Percentiles rank a stretch among this genome's conserved stretches.
phyloP scores from a whole-genome alignment of 2,888 invertebrate genomes.

The Plemyria rubiginata region DNA sequence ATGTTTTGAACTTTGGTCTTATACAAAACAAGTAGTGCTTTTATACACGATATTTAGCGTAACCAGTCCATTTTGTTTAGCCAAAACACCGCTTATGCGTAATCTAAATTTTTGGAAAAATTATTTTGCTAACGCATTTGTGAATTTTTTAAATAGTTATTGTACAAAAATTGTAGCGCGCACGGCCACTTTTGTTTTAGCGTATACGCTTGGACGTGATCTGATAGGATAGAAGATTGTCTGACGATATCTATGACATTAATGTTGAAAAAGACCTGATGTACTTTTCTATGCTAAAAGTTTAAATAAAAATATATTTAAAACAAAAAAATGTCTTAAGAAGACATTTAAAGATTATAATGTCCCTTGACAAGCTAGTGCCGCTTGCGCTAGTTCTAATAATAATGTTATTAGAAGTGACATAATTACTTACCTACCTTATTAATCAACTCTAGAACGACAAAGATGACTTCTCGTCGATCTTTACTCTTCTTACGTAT shows the following conservation, averaged over 20 bases:
- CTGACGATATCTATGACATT: slow-evolving; percentile 50
- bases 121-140: slow-evolving; percentile 81
- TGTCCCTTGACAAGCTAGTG: slow-evolving; percentile 61
- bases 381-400: slow-evolving; percentile 59
- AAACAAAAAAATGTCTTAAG: slow-evolving; percentile 66
- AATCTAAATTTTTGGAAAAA: slow-evolving; percentile 66
- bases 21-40: slow-evolving; percentile 82
- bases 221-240: slow-evolving; percentile 39
- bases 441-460: slow-evolving; percentile 60
- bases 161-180: slow-evolving; percentile 64
- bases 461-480: slow-evolving; percentile 62
- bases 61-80: slow-evolving; percentile 84
- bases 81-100: slow-evolving; percentile 79
- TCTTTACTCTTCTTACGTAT: slow-evolving; percentile 33
- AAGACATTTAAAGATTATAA: slow-evolving; percentile 63
- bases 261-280: slow-evolving; percentile 52
- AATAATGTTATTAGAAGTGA: slow-evolving; percentile 63
- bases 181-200: slow-evolving; percentile 63
- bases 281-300: slow-evolving; percentile 66
- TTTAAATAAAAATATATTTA: slow-evolving; percentile 63
- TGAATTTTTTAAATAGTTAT: slow-evolving; percentile 61
- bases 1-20: slow-evolving; percentile 79
- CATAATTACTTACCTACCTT: slow-evolving; percentile 47
- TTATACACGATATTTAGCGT: slow-evolving; percentile 81
- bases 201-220: slow-evolving; percentile 69